phyloP scores from a whole-genome alignment of 92 coral and sea anemone species.

The Epizoanthus rinbou region DNA sequence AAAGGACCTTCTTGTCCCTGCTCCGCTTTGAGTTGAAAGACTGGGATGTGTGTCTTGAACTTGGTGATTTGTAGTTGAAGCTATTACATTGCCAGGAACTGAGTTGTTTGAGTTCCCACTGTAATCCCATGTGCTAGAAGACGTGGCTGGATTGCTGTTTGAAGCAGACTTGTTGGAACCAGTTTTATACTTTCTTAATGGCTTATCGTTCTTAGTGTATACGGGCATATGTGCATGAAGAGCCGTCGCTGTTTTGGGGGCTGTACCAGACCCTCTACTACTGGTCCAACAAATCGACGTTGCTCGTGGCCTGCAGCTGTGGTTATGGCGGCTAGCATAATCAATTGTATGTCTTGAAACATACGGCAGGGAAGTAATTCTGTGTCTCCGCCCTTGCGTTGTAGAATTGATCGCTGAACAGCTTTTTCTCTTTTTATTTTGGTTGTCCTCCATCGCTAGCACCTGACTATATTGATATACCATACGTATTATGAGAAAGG shows the following conservation, averaged over 20 bases:
- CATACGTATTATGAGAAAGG: neutral
- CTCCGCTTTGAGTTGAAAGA: neutral
- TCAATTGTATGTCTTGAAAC: slow-evolving; percentile 24
- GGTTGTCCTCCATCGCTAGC: slow-evolving; percentile 2
- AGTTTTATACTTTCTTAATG: slow-evolving; percentile 16
- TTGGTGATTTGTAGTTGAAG: neutral
- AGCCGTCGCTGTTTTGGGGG: neutral
- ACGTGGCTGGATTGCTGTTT: neutral
- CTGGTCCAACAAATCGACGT: neutral
- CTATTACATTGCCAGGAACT: neutral
- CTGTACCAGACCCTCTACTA: neutral
- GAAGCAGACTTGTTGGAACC: neutral
- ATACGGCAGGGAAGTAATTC: slow-evolving; percentile 26
- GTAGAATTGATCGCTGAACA: neutral
- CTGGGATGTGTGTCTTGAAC: neutral
- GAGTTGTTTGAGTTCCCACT: neutral
- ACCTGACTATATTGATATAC: neutral
- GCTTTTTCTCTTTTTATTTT: neutral
- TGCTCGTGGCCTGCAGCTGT: neutral
- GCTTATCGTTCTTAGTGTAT: neutral
- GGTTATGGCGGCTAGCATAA: neutral
- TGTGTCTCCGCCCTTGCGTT: neutral
- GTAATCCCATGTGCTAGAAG: neutral
- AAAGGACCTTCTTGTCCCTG: slow-evolving; percentile 2
- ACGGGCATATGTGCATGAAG: slow-evolving; percentile 32